Conservation (phyloP, 2,888 invertebrate genomes). For the Euplagia quadripunctaria region DNA sequence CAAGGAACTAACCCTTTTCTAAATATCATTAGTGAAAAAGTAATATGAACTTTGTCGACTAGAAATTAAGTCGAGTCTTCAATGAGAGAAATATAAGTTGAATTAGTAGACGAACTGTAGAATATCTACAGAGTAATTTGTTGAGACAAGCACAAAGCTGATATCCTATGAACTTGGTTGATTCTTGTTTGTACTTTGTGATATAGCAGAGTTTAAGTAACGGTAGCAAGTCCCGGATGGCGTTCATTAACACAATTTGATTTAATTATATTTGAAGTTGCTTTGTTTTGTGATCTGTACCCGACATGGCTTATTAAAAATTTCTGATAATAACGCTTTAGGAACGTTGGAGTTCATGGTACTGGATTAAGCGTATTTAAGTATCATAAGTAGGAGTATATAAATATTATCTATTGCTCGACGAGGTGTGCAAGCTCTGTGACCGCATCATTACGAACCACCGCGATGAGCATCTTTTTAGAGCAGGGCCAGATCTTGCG, state of each 20-base stretch:
- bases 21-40: not conserved
- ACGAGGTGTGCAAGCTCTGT: too few relatives aligned
- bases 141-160: slow-evolving; percentile 17
- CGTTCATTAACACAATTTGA: slow-evolving; percentile 19
- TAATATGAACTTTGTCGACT: not conserved
- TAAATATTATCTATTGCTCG: too few relatives aligned
- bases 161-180: slow-evolving; percentile 22
- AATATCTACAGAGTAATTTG: slow-evolving; percentile 23
- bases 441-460: too few relatives aligned
- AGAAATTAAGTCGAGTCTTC: not conserved
- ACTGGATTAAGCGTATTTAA: not conserved
- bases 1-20: not conserved
- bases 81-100: not conserved
- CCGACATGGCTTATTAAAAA: not conserved
- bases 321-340: not conserved
- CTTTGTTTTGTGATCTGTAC: not conserved
- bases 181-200: slow-evolving; percentile 21
- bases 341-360: not conserved
- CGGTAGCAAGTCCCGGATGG: slow-evolving; percentile 2
- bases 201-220: slow-evolving; percentile 5
- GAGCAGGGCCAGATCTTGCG: too few relatives aligned
- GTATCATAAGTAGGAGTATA: not conserved
- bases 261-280: slow-evolving; percentile 16
- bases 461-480: too few relatives aligned
- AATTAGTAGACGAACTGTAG: not conserved